Base-by-base conservation (phyloP, 2,797 vertebrate species). In the Melanotaenia boesemani region DNA sequence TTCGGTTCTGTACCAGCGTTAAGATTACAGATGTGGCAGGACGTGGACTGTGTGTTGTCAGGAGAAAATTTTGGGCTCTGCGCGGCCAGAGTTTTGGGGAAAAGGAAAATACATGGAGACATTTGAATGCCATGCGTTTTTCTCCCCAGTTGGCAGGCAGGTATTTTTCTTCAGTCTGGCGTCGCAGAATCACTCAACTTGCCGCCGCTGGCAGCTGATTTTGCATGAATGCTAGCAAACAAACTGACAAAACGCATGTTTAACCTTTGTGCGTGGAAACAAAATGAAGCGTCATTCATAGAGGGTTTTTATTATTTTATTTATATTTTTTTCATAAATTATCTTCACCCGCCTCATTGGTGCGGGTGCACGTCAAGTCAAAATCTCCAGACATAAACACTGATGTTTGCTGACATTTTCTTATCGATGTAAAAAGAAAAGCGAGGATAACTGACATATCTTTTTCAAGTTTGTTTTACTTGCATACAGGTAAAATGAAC, bases 91-190 rank as follows among this genome's bases (percentile, higher is more conserved):
- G 60, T 59, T 76, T 71, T 0, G 54, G 39, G 74, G 85, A 80
- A 72, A 70, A 74, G 81, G 63, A 85, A 79, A 69, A 77, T 81
- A 58, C 76, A 83, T 63, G 86, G 84, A 76, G 78, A 67, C 77
- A 56, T 85, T 82, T 82, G 85, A 87, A 81, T 88, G 85, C 88
- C 92, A 92, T 83, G 91, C 91, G 77, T 92, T 88, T 87, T 82
- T 78, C 77, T 81, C 86, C 83, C 83, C 81, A 86, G 80, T 79
- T 80, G 86, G 80, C 85, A 83, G 82, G 84, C 92, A 90, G 92
- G 84, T 92, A 87, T 92, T 88, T 80, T 89, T 90, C 90, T 79
- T 30, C 82, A 85, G 77, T 77, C 90, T 88, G 92, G 89, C 91
- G 90, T 91, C 90, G 93, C 90, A 80, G 85, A 85, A 67, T 81